Evolutionary conservation across 37 sponge, comb jelly and placozoan genomes (phyloP).

Genomic region (Mnemiopsis leidyi): DNA sequence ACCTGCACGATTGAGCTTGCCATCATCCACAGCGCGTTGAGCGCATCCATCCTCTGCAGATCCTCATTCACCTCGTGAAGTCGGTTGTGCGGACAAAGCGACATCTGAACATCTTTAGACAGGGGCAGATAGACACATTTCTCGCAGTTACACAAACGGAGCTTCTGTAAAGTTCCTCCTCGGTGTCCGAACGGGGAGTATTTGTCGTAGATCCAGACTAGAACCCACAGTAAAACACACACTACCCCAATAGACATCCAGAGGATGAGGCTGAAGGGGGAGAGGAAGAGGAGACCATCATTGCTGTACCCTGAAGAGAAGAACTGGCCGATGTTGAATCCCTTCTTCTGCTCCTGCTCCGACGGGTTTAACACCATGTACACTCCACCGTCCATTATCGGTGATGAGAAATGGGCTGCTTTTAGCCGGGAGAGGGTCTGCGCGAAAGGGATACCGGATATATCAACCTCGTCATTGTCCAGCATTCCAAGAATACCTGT

Average conservation of each 20-base stretch:
- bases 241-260: not conserved
- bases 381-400: not conserved
- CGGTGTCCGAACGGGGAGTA: not conserved
- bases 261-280: not conserved
- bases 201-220: not conserved
- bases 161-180: not conserved
- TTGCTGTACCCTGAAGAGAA: not conserved
- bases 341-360: not conserved
- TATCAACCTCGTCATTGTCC: not conserved
- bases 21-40: not conserved
- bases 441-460: not conserved
- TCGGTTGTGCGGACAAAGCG: not conserved
- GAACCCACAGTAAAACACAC: not conserved
- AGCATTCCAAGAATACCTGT: not conserved
- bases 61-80: not conserved
- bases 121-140: not conserved
- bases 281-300: not conserved
- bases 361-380: slow-evolving; percentile 2
- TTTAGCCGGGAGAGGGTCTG: not conserved
- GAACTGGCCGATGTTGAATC: not conserved
- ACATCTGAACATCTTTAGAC: not conserved
- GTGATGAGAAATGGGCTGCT: not conserved
- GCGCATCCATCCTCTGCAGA: not conserved
- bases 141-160: not conserved
- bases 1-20: slow-evolving; percentile 1